Conservation (phyloP, 2,888 invertebrate species). For the Harmothoe impar region DNA sequence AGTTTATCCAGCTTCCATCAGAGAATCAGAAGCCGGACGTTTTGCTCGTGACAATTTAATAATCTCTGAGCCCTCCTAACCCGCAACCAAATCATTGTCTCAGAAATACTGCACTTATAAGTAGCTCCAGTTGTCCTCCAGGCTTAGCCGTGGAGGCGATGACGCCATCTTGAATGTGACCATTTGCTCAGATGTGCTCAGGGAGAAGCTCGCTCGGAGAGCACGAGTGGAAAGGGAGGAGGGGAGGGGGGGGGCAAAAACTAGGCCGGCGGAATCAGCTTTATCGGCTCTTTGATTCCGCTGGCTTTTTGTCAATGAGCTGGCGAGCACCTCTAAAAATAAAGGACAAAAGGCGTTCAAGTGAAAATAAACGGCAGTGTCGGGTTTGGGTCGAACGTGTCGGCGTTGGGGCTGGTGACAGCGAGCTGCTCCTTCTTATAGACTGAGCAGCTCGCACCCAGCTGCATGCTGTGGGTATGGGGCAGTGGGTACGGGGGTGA, state of each 20-base stretch:
- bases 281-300: constrained; percentile 60
- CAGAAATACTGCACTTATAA: constrained; percentile 10
- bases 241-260: constrained; percentile 34
- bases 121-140: constrained; percentile 27
- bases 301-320: constrained; percentile 43
- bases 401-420: constrained; percentile 39
- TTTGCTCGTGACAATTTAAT: constrained; percentile 15
- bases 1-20: constrained; percentile 19
- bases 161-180: constrained; percentile 57
- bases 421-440: constrained; percentile 49
- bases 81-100: background rate
- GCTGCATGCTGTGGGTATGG: background rate
- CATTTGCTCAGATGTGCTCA: constrained; percentile 42
- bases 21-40: constrained; percentile 17
- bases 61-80: background rate
- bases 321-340: constrained; percentile 4
- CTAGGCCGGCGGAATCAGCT: constrained; percentile 51
- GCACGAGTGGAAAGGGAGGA: background rate
- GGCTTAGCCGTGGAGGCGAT: background rate
- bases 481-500: background rate
- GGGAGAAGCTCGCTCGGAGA: background rate
- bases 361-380: constrained; percentile 58
- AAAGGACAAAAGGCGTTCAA: constrained; percentile 58
- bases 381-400: constrained; percentile 52
- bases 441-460: constrained; percentile 35